Base-by-base conservation (phyloP, 2,888 invertebrate genomes). In the Xestobium rufovillosum region DNA sequence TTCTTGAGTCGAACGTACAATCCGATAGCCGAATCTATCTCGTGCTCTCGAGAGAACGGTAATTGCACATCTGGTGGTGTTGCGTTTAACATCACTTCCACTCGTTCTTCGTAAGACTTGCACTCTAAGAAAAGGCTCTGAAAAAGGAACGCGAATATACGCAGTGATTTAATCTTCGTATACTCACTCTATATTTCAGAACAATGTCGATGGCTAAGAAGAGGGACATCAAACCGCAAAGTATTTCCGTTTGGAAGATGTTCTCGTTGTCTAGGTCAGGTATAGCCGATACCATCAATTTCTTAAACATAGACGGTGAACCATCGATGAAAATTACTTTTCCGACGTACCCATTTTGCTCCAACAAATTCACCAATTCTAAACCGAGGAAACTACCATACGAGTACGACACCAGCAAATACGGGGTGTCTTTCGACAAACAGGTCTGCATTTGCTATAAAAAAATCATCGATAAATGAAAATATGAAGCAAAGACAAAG, bases 401-500 rank as follows among this genome's bases (percentile, higher is more conserved):
- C 14, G 92, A 94, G 68, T 94, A 92, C 2, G 87, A 92, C 12
- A 83, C 73, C 1, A 94, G n/a, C 23, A n/a, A n/a, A n/a, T n/a
- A n/a, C n/a, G n/a, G n/a, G n/a, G n/a, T n/a, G n/a, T n/a, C n/a
- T 8, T 6, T 23, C 23, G n/a, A 23, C 23, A 27, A 9, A 10
- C 10, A 27, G 4, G n/a, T 8, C 6, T n/a, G n/a, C n/a, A n/a
- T n/a, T n/a, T n/a, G n/a, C n/a, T n/a, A n/a, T n/a, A n/a, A n/a
- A n/a, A n/a, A n/a, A n/a, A n/a, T n/a, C n/a, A n/a, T n/a, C 17
- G 12, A 35, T 19, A 17, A 35, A 23, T 26, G 16, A 29, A 31
- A 12, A 36, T 31, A 36, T 26, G 26, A 55, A 47, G 1, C 52
- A 53, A 28, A 48, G 52, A 30, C 53, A 31, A 3, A 56, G 34